Conservation (phyloP, 1,140 invertebrate species). For the Brachionus asplanchnoidis region DNA sequence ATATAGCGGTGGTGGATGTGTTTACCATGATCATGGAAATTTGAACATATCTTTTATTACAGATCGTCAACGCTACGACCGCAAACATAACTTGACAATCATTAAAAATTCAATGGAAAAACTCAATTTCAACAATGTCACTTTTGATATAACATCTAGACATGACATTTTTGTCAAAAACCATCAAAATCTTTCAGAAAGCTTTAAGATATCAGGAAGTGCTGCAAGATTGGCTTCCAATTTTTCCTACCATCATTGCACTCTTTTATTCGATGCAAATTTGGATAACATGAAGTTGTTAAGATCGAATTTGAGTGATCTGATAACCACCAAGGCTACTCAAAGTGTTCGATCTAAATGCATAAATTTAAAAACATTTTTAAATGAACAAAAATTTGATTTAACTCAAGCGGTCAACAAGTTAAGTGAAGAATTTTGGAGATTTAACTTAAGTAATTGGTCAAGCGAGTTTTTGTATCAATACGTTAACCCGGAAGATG, state of each 20-base stretch:
- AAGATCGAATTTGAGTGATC: slow-evolving; percentile 56
- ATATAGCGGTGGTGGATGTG: slow-evolving; percentile 81
- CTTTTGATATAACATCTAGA: slow-evolving; percentile 38
- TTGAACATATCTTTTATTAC: slow-evolving; percentile 35
- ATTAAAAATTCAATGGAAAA: slow-evolving; percentile 69
- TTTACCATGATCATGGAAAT: slow-evolving; percentile 42
- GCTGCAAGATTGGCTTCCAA: slow-evolving; percentile 78
- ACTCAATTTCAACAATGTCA: slow-evolving; percentile 68
- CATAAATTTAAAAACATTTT: slow-evolving; percentile 41
- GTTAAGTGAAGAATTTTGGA: slow-evolving; percentile 28
- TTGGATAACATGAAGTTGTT: slow-evolving; percentile 62
- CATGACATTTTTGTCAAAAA: slow-evolving; percentile 43
- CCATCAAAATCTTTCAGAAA: neutral
- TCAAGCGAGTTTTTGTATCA: slow-evolving; percentile 2
- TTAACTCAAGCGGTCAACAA: slow-evolving; percentile 2
- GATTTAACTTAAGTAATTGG: slow-evolving; percentile 39
- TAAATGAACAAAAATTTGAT: neutral
- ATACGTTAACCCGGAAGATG: slow-evolving; percentile 32
- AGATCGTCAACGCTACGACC: slow-evolving; percentile 67
- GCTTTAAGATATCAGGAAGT: slow-evolving; percentile 75
- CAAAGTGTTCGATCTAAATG: slow-evolving; percentile 67
- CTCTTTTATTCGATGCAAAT: slow-evolving; percentile 76
- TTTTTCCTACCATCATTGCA: slow-evolving; percentile 89
- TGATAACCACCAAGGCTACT: slow-evolving; percentile 73
- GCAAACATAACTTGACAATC: slow-evolving; percentile 71